Evolutionary conservation across 2,888 invertebrate genomes (phyloP), one percentile per base, ranked within the genome.

Genomic region (Stenolophus ochropezus): DNA sequence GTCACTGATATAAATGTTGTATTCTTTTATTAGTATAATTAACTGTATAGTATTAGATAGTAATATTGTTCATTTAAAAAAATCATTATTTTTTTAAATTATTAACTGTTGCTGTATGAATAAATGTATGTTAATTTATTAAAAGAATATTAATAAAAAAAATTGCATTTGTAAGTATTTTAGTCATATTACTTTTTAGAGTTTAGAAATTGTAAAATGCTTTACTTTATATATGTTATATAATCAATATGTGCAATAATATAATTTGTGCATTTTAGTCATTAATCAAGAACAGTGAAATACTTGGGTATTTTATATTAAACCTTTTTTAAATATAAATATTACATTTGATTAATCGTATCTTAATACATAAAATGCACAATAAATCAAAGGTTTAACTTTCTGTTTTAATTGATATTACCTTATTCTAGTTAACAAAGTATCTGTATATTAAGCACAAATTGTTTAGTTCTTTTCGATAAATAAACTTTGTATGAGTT

Each of bases 71-170:
- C 80, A 73, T 73, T 80, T 80, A 73, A 73, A 65, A 33, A 80
- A 75, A 80, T 73, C 80, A 80, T 80, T 80, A 73, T 80, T 80
- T 80, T 80, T 80, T 80, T 80, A 80, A 80, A 80, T 80, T 80
- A 80, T 80, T 80, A 80, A 80, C 80, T 80, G 80, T 80, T 80
- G 71, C 79, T 79, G 79, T 79, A 80, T 80, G 80, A 80, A 79
- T 76, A 76, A 77, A 65, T 80, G 73, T 80, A 51, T 73, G 73
- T 80, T 80, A 80, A 80, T 80, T 80, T 80, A 80, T 80, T 80
- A 73, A 80, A 79, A 69, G 51, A 74, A 75, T 77, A 77, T 61
- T 58, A 77, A 77, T 77, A 65, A 77, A 75, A 14, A 20, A 71
- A 42, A 47, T 73, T 73, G 71, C 56, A 80, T 80, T 53, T 75